Base-by-base conservation (phyloP, 2,797 vertebrate genomes). In the Adelosebastes latens region DNA sequence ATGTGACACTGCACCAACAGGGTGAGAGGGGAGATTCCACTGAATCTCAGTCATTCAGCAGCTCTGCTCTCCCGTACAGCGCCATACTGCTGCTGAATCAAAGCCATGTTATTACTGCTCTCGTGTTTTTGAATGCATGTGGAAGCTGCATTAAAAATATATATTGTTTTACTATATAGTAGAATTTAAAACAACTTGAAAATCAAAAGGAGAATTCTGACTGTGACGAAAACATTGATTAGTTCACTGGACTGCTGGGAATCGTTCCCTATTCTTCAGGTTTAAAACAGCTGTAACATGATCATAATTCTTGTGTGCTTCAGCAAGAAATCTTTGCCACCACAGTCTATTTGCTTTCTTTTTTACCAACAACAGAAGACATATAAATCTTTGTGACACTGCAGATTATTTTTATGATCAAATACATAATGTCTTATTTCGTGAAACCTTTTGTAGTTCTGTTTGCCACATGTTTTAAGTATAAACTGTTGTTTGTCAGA, bases 1-100 rank as follows among this genome's bases (percentile, higher is more conserved):
- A 20, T 7, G 46, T 69, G 32, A 79, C 16, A 36, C 59, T 24
- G 32, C 22, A 56, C 39, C 34, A 62, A n/a, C 16, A 20, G 46
- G 16, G 53, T 76, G 32, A 62, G 68, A 68, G 25, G 31, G 34
- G 53, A 65, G 46, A 56, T 59, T 82, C 66, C 73, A 25, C 25
- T 14, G 22, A 85, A 80, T 77, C 11, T 63, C 14, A 32, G 46
- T 14, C 55, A 63, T 62, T 71, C 20, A 55, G 36, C 27, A 13
- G 24, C 25, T 56, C 8, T 22, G 10, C 72, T 56, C 42, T 8
- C 8, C 13, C 18, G 7, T 20, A 6, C 2, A 72, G 7, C 1
- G 2, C 25, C 36, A 31, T 20, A 22, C 27, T 22, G 12, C 39
- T 52, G 49, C n/a, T 56, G 29, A 63, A 46, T 46, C 20, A 27